A percentile compares a stretch with the other conserved stretches of the same genome.
phyloP scores from a whole-genome alignment of 2,113 vertebrate species.

The Cottus gobio region DNA sequence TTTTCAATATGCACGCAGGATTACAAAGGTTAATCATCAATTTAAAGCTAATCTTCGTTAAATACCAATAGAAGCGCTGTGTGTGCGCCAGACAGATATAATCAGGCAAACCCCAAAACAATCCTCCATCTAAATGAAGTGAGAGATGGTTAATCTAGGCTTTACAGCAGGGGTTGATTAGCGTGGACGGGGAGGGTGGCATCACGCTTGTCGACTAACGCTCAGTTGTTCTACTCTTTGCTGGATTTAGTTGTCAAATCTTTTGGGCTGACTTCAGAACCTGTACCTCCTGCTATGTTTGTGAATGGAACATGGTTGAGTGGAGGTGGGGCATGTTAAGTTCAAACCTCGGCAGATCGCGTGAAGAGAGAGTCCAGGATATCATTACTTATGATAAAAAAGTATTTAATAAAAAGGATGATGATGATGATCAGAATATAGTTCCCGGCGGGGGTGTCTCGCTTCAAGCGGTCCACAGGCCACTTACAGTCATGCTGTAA shows the following conservation, averaged over 20 bases:
- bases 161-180: slow-evolving; percentile 52
- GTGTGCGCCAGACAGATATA: slow-evolving; percentile 69
- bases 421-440: too few species aligned
- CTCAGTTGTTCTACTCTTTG: slow-evolving; percentile 29
- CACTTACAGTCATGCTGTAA: too few species aligned
- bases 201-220: slow-evolving; percentile 25
- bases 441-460: too few species aligned
- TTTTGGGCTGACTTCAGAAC: slow-evolving; percentile 12
- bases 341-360: too few species aligned
- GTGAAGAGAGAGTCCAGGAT: too few species aligned
- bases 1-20: slow-evolving; percentile 75
- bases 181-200: slow-evolving; percentile 3
- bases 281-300: background rate
- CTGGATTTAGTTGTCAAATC: slow-evolving; percentile 39
- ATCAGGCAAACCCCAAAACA: slow-evolving; percentile 73
- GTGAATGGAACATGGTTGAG: background rate
- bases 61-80: slow-evolving; percentile 76
- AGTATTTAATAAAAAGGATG: too few species aligned
- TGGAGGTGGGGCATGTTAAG: too few species aligned
- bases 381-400: too few species aligned
- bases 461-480: too few species aligned
- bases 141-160: slow-evolving; percentile 65
- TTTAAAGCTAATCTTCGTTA: slow-evolving; percentile 85
- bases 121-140: slow-evolving; percentile 63
- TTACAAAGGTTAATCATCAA: slow-evolving; percentile 85